A percentile compares a stretch with the other conserved stretches of the same genome.
Evolutionary conservation across 2,797 vertebrate species (phyloP).

Genomic region (Clarias pachynema): DNA sequence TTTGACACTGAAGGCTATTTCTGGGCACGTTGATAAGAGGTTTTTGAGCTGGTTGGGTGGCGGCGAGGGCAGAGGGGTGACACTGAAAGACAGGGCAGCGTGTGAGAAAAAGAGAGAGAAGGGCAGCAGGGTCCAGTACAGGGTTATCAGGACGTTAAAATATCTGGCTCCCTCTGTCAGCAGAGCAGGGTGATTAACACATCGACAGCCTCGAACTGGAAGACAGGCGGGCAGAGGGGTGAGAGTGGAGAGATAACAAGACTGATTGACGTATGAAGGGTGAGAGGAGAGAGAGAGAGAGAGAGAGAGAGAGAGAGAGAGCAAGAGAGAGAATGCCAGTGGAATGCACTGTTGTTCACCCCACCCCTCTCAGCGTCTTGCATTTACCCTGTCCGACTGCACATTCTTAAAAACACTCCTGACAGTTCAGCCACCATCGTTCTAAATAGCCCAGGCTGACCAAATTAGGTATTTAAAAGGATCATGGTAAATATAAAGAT

Average conservation of each 20-base stretch:
- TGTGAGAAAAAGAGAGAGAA: conserved; percentile 50
- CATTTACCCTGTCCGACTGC: conserved; percentile 44
- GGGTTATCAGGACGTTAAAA: conserved; percentile 72
- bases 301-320: conserved; percentile 38
- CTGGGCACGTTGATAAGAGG: conserved; percentile 68
- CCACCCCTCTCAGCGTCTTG: conserved; percentile 40
- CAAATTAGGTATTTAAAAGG: conserved; percentile 50
- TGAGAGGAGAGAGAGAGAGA: conserved; percentile 45
- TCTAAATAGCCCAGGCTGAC: conserved; percentile 53
- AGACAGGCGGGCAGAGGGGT: conserved; percentile 59
- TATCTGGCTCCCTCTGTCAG: conserved; percentile 74
- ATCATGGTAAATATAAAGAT: not conserved
- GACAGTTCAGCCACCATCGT: conserved; percentile 33
- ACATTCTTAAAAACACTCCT: conserved; percentile 58
- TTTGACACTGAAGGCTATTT: conserved; percentile 68
- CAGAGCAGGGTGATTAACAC: conserved; percentile 68
- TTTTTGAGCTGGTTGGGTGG: conserved; percentile 53
- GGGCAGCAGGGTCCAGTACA: conserved; percentile 57
- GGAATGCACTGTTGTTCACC: conserved; percentile 54
- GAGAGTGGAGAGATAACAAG: conserved; percentile 68
- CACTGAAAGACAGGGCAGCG: conserved; percentile 49
- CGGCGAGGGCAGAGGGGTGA: conserved; percentile 49
- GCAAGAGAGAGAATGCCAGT: conserved; percentile 48
- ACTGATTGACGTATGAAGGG: conserved; percentile 67
- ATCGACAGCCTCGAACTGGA: conserved; percentile 60